These are phyloP conservation scores for Myotis davidii DNA, from an alignment of 2,113 vertebrate species.

Conservation along the genomic window DNA sequence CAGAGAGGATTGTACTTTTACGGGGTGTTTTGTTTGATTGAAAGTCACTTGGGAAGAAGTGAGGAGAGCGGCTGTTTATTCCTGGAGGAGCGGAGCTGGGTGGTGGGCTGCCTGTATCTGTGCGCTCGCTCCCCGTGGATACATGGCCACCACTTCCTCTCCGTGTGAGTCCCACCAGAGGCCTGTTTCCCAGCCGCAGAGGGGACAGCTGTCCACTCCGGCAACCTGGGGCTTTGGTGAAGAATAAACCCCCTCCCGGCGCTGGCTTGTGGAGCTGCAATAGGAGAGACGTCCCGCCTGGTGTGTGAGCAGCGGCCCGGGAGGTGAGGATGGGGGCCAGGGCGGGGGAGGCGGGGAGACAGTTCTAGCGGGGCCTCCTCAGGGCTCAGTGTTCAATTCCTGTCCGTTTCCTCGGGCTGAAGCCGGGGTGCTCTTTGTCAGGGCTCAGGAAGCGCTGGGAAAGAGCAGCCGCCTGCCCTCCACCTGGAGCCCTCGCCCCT, in stretches of 20 bases:
- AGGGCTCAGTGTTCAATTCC: conserved; percentile 55
- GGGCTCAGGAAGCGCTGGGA: neutral
- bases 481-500: neutral
- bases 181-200: conserved; percentile 77
- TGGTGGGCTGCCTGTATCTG: too few species aligned
- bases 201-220: conserved; percentile 78
- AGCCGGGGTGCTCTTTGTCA: conserved; percentile 44
- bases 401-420: conserved; percentile 43
- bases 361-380: conserved; percentile 13
- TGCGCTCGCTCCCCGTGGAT: neutral
- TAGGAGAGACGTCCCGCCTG: conserved; percentile 58
- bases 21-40: neutral
- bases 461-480: neutral
- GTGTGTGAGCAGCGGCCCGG: neutral
- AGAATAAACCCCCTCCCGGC: conserved; percentile 76
- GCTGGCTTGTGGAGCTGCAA: conserved; percentile 71
- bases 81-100: too few species aligned
- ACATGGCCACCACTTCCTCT: neutral
- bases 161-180: conserved; percentile 64
- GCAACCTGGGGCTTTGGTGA: conserved; percentile 76
- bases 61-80: neutral
- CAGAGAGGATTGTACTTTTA: conserved; percentile 21
- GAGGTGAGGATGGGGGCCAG: neutral
- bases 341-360: neutral
- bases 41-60: conserved; percentile 22